Base-by-base conservation (phyloP, 1,140 invertebrate species). In the Lepidotrigona ventralis region DNA sequence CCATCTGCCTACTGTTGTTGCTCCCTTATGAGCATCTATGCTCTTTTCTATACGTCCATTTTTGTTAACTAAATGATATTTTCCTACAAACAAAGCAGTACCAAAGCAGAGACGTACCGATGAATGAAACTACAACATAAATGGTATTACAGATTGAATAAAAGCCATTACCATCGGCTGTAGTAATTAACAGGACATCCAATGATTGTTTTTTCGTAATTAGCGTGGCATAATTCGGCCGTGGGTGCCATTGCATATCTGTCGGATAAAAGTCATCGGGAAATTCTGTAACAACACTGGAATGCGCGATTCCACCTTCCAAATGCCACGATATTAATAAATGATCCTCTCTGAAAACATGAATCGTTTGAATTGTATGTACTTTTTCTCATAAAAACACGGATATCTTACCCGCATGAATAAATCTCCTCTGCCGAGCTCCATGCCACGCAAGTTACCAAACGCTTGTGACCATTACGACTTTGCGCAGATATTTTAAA, bases 21-120 rank as follows among this genome's bases (percentile, higher is more conserved):
- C 98, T n/a, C 97, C 98, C 93, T 97, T 97, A 92, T 99, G 99
- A 68, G 98, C 99, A 72, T 97, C 97, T 0, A 99, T 96, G 87
- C 95, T 97, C 92, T 99, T 98, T 93, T 99, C 99, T 80, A 99
- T 97, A 64, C 98, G 95, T 14, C 98, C 98, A 92, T 96, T 97
- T 92, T 97, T 97, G 91, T 97, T 98, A 2, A 99, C 94, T 71
- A 99, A 96, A 92, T 98, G 96, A 93, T 98, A 98, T 93, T 97
- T 98, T n/a, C 97, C 97, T 97, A 85, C 23, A 88, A n/a, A 88
- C 81, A 80, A 79, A 29, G 19, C n/a, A n/a, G 69, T 56, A 39
- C 66, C 14, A 29, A 17, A 75, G 29, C 0, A 15, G 58, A 63
- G 68, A 68, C 64, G 64, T 56, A 29, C 15, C 39, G 23, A 71